Base-by-base conservation (phyloP, 1,140 invertebrate genomes). In the Drosophila kurseongensis region DNA sequence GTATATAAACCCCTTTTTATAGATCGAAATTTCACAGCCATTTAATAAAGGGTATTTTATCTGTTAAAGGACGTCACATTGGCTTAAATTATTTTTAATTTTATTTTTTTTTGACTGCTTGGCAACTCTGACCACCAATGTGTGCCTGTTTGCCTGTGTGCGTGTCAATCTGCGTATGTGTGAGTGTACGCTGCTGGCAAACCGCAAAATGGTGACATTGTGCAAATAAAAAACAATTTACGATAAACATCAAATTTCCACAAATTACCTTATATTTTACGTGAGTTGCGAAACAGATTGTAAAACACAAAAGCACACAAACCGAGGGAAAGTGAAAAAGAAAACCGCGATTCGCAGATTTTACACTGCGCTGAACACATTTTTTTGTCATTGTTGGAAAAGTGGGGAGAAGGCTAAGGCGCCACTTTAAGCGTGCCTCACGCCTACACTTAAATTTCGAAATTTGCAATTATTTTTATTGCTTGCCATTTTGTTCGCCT, bases 261-360 rank as follows among this genome's bases (percentile, higher is more conserved):
- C 90, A 91, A 91, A 91, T 91, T 91, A 91, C 90, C 83, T 90
- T 91, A 91, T 91, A 91, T 91, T 91, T 91, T 91, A 91, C 90
- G 90, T 91, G 90, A 90, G 90, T 90, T 91, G 90, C 73, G 85
- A 91, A 91, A 90, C 85, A 91, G 90, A 91, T 91, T 91, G 90
- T 88, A 88, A 89, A 83, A 78, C 76, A 80, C 83, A 71, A 60
- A 60, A 67, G 69, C 79, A 77, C 42, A 62, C 35, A 42, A 38
- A 56, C 50, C 35, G 58, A 38, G 35, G 51, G 16, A 18, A 69
- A 67, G 63, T 63, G 47, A 68, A 83, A 80, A 79, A 82, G 71
- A 66, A 79, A 88, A 75, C 66, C 73, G 67, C 81, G 73, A 78
- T 65, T 59, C 83, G 58, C 83, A 89, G 83, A 88, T 88, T 88